These are phyloP conservation scores for Scaptomyza hsui DNA, from an alignment of 1,140 invertebrate genomes.

Conservation along the genomic window DNA sequence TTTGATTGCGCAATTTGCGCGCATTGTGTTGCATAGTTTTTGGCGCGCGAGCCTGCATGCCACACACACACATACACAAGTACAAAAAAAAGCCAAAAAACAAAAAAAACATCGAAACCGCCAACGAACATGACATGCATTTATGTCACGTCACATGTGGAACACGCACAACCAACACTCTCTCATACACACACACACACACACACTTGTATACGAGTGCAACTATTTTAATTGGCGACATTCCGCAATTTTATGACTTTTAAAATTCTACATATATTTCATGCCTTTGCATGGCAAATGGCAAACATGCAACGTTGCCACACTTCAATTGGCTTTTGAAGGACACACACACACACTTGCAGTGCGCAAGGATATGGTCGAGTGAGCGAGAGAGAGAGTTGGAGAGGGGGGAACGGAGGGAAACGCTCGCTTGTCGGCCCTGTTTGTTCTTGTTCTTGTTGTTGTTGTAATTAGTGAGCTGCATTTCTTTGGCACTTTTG, in stretches of 20 bases:
- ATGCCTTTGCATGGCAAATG: conserved; percentile 47
- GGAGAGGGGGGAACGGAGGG: background rate
- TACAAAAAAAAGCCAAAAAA: conserved; percentile 22
- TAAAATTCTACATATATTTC: conserved; percentile 80
- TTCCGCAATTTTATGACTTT: conserved; percentile 82
- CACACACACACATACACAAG: background rate
- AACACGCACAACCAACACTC: conserved; percentile 62
- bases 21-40: conserved; percentile 83
- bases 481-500: conserved; percentile 80
- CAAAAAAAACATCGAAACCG: conserved; percentile 62
- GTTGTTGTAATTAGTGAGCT: conserved; percentile 79
- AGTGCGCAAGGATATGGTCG: conserved; percentile 54
- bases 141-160: conserved; percentile 83
- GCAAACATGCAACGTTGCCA: conserved; percentile 72
- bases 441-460: conserved; percentile 54
- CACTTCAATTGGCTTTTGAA: conserved; percentile 79
- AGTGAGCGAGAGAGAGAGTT: conserved; percentile 8
- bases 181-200: conserved; percentile 32
- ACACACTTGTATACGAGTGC: conserved; percentile 38
- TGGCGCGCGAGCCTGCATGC: conserved; percentile 65
- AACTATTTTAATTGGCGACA: conserved; percentile 82
- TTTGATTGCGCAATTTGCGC: conserved; percentile 81
- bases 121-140: conserved; percentile 83
- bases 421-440: conserved; percentile 37
- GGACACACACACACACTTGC: conserved; percentile 50